These are phyloP conservation scores for Streptopelia turtur DNA, from an alignment of 2,797 vertebrate species.

Conservation along the genomic window DNA sequence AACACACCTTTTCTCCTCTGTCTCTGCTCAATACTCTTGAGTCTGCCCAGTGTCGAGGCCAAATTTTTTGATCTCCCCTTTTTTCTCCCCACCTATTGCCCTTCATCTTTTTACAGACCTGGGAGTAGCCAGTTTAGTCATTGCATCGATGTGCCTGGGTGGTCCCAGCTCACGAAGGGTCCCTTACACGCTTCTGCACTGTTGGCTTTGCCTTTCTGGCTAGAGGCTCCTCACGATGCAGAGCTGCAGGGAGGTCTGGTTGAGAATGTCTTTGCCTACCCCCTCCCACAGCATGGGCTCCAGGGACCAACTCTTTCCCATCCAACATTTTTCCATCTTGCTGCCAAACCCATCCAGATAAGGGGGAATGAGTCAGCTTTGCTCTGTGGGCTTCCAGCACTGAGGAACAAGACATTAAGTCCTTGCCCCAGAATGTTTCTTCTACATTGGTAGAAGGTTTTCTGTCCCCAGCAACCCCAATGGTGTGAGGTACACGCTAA, in stretches of 20 bases:
- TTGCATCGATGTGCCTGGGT: background rate
- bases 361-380: conserved; percentile 15
- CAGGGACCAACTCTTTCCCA: background rate
- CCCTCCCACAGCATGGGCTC: background rate
- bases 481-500: background rate
- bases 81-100: background rate
- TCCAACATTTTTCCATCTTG: conserved; percentile 27
- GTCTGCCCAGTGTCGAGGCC: background rate
- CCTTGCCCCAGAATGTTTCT: background rate
- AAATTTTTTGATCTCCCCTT: background rate
- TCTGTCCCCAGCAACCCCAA: background rate
- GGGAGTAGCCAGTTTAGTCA: background rate
- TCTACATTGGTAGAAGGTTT: background rate
- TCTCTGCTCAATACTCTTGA: background rate
- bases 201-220: conserved; percentile 28
- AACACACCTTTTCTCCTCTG: conserved; percentile 38
- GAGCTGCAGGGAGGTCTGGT: conserved; percentile 59
- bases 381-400: background rate
- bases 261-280: background rate
- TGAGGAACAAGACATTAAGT: background rate
- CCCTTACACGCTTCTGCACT: background rate
- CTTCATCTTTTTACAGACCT: background rate
- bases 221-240: rapidly evolving
- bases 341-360: conserved; percentile 54
- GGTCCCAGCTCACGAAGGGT: conserved; percentile 18